These are phyloP conservation scores for Eulemur coronatus DNA, from an alignment of 2,797 vertebrate species.

Conservation along the genomic window DNA sequence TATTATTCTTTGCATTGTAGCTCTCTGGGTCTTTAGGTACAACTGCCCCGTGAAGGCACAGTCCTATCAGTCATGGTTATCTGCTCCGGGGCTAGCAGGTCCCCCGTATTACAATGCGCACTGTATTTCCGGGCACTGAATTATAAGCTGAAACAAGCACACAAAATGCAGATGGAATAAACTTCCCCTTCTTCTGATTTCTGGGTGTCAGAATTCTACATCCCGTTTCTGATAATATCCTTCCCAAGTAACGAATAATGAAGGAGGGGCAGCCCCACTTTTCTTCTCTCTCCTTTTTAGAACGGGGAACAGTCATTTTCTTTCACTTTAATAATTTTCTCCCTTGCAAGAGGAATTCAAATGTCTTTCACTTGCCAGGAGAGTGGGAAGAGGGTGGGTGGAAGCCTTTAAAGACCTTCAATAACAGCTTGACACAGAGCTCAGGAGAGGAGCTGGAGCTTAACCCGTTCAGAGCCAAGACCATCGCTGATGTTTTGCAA, in stretches of 20 bases:
- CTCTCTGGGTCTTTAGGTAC: neutral
- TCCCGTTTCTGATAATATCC: neutral
- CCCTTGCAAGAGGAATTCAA: slow-evolving; percentile 70
- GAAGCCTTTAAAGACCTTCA: slow-evolving; percentile 71
- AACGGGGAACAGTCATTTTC: slow-evolving; percentile 74
- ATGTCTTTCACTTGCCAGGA: slow-evolving; percentile 69
- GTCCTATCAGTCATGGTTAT: neutral
- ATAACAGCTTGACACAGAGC: slow-evolving; percentile 62
- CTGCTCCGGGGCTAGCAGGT: too few species aligned
- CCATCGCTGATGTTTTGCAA: neutral
- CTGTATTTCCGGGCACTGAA: neutral
- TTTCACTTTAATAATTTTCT: slow-evolving; percentile 73
- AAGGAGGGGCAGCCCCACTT: neutral
- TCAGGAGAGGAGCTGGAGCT: neutral
- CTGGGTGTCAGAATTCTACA: neutral
- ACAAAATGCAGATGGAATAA: neutral
- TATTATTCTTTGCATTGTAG: neutral
- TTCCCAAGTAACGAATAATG: neutral
- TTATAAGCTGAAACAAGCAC: neutral
- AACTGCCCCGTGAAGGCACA: neutral
- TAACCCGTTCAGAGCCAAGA: slow-evolving; percentile 54
- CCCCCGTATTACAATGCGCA: rapidly evolving
- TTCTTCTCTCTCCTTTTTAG: slow-evolving; percentile 66
- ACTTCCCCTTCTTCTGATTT: neutral
- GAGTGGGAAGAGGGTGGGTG: slow-evolving; percentile 74